phyloP scores from a whole-genome alignment of 2,797 vertebrate species.

The Epinephelus awoara region DNA sequence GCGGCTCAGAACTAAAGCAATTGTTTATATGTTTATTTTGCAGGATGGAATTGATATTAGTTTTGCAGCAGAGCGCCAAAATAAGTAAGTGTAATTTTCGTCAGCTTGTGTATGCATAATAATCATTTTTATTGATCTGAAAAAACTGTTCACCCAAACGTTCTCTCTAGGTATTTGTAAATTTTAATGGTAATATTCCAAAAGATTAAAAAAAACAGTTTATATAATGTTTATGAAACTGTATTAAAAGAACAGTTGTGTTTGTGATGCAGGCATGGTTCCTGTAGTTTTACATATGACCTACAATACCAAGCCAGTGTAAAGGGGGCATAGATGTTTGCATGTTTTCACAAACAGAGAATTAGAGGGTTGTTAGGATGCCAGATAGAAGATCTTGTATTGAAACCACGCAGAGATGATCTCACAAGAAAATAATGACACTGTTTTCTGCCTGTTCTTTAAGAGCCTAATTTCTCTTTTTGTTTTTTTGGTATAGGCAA shows the following conservation, averaged over 20 bases:
- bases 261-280: neutral
- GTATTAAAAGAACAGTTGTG: neutral
- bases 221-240: neutral
- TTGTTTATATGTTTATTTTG: slow-evolving; percentile 33
- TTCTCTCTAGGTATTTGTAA: too few relatives aligned
- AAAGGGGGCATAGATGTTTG: neutral
- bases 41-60: slow-evolving; percentile 65
- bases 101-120: neutral
- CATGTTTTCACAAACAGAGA: neutral
- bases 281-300: neutral
- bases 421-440: neutral
- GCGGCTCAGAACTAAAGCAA: neutral
- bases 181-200: too few relatives aligned
- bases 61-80: slow-evolving; percentile 42
- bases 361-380: neutral
- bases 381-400: neutral
- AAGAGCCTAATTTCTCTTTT: neutral
- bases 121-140: neutral
- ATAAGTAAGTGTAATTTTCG: slow-evolving; percentile 67
- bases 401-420: neutral
- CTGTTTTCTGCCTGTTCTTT: neutral
- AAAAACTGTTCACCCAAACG: too few relatives aligned
- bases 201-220: neutral
- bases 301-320: neutral
- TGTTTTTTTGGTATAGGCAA: slow-evolving; percentile 49